Conservation (phyloP, 2,113 vertebrate species). For the Tupaia tana region DNA sequence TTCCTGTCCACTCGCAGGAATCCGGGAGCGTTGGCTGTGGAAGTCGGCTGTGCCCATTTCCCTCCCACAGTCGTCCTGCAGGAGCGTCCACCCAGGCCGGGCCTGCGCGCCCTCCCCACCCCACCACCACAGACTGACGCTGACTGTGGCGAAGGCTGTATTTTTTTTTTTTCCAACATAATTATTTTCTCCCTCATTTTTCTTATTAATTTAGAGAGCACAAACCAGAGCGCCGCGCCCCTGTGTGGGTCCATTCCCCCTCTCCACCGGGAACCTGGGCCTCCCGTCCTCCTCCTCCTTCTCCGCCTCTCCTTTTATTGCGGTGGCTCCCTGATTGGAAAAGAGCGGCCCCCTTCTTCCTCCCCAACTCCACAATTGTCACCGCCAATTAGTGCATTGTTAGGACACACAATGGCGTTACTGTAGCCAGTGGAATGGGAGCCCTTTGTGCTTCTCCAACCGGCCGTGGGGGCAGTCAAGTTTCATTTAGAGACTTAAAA, state of each 20-base stretch:
- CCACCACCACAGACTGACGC: background rate
- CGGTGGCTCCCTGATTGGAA: constrained; percentile 89
- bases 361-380: constrained; percentile 84
- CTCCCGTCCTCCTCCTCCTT: constrained; percentile 53
- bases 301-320: constrained; percentile 84
- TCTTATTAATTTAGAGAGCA: constrained; percentile 15
- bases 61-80: background rate
- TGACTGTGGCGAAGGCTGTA: background rate
- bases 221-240: background rate
- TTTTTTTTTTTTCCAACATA: background rate
- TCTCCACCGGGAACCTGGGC: constrained; percentile 57
- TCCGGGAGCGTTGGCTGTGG: background rate
- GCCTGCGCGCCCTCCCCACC: background rate
- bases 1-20: background rate
- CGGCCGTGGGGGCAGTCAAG: constrained; percentile 96
- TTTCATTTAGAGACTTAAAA: constrained; percentile 95
- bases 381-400: constrained; percentile 97
- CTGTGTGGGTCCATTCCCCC: background rate
- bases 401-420: constrained; percentile 93
- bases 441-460: constrained; percentile 96
- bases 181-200: constrained; percentile 13
- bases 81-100: too few relatives aligned
- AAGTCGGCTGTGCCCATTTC: rapidly evolving
- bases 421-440: constrained; percentile 92
- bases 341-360: constrained; percentile 88